Conservation (phyloP, 2,797 vertebrate genomes). For the Malurus splendens region DNA sequence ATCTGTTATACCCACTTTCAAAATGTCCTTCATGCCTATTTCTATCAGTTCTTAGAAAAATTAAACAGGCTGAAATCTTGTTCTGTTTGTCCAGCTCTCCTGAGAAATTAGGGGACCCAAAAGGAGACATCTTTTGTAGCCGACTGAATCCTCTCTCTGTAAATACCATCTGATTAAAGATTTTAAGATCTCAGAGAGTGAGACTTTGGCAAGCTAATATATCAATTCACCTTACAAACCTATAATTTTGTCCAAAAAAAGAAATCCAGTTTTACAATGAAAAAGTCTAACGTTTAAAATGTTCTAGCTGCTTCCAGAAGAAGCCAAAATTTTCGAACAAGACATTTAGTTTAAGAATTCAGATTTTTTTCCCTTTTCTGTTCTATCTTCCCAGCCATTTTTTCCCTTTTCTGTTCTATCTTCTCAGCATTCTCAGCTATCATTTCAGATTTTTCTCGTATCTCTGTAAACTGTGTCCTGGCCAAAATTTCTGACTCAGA, state of each 20-base stretch:
- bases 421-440: background rate
- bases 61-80: background rate
- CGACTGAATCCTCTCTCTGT: background rate
- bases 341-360: background rate
- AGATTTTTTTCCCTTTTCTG: background rate
- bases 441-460: background rate
- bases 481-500: background rate
- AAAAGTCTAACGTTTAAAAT: background rate
- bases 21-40: background rate
- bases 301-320: background rate
- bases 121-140: background rate
- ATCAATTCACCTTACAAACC: background rate
- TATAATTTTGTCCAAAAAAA: constrained; percentile 20
- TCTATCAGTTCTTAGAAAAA: background rate
- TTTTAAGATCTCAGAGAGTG: background rate
- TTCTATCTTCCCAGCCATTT: no score
- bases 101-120: background rate
- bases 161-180: background rate
- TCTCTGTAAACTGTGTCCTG: background rate
- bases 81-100: background rate
- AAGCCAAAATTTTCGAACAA: background rate
- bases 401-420: background rate
- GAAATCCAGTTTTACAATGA: background rate
- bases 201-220: background rate
- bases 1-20: accelerated